Evolutionary conservation across 2,797 vertebrate species (phyloP).

Genomic region (Phoebastria nigripes): DNA sequence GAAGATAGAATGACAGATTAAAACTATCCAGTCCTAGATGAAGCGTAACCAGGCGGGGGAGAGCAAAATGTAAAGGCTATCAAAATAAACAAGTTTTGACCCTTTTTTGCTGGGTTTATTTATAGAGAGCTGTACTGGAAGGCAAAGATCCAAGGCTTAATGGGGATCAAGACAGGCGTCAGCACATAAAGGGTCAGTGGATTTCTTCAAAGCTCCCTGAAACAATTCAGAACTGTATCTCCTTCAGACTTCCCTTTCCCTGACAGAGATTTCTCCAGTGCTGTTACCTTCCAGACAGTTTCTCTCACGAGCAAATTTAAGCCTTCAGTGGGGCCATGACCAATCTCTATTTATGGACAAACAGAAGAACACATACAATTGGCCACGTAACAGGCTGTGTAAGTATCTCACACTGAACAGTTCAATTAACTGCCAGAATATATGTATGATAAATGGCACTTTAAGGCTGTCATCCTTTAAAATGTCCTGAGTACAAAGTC

Average conservation of each 20-base stretch:
- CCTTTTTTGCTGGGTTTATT: neutral
- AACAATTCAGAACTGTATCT: neutral
- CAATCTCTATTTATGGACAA: neutral
- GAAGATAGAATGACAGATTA: neutral
- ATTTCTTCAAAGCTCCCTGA: neutral
- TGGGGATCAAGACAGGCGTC: neutral
- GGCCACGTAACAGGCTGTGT: rapidly evolving
- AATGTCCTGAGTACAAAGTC: neutral
- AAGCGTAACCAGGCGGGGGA: neutral
- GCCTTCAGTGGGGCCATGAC: neutral
- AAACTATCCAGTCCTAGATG: neutral
- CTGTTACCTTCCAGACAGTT: neutral
- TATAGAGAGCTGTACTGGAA: neutral
- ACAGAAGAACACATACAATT: neutral
- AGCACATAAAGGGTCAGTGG: rapidly evolving
- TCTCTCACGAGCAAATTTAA: neutral
- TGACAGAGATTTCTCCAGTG: neutral
- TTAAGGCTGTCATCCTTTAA: neutral
- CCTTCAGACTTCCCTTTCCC: neutral
- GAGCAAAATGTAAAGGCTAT: neutral
- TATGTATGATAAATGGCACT: neutral
- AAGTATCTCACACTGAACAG: neutral
- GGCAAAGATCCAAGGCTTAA: rapidly evolving
- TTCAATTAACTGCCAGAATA: neutral
- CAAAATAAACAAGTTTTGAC: neutral